Conservation (phyloP, 2,888 invertebrate genomes). For the Meloe dianella region DNA sequence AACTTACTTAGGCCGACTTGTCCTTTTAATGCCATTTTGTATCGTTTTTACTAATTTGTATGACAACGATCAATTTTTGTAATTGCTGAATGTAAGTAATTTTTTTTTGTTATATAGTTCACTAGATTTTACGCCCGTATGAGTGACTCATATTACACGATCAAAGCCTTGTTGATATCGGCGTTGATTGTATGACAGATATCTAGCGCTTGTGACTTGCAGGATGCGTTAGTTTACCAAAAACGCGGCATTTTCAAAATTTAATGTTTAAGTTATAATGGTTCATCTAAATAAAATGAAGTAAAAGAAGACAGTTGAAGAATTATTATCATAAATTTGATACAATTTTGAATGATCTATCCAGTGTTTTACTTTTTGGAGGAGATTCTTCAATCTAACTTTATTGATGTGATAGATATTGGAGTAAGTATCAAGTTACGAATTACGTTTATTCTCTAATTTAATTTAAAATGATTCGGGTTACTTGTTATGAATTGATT, state of each 20-base stretch:
- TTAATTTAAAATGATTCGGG: too few species aligned
- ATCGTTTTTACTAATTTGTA: neutral
- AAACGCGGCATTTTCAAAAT: neutral
- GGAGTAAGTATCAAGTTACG: too few species aligned
- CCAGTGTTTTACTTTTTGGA: too few species aligned
- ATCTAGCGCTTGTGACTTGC: neutral
- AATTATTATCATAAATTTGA: too few species aligned
- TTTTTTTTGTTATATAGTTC: neutral
- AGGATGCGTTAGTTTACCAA: too few species aligned
- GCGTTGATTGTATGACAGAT: neutral
- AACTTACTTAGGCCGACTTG: conserved; percentile 46
- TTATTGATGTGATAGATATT: too few species aligned
- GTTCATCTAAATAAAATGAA: too few species aligned
- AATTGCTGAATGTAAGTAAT: neutral
- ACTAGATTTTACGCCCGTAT: neutral
- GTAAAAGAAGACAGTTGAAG: too few species aligned
- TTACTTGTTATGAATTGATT: neutral
- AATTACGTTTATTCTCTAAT: too few species aligned
- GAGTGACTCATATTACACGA: neutral
- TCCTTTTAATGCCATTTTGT: conserved; percentile 41
- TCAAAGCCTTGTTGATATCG: conserved; percentile 2
- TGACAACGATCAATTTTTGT: neutral
- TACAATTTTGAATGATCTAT: too few species aligned
- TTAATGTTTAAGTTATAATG: too few species aligned
- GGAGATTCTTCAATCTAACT: too few species aligned